phyloP scores from a whole-genome alignment of 2,797 vertebrate species.

The Sebastiscus albofasciatus region DNA sequence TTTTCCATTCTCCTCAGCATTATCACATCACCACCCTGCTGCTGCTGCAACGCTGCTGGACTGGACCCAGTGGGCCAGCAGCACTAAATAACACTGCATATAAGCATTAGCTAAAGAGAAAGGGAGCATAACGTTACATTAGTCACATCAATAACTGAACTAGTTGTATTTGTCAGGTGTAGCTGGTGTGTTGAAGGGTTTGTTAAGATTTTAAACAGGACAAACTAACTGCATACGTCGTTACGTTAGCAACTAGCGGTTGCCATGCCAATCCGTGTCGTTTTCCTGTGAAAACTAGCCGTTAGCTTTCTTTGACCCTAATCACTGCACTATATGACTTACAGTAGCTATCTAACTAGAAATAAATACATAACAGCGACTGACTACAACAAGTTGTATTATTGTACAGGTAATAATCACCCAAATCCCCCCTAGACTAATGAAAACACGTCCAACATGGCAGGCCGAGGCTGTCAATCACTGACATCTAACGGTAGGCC shows the following conservation, averaged over 20 bases:
- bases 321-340: not conserved
- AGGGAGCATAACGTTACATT: not conserved
- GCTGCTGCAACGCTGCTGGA: slow-evolving; percentile 25
- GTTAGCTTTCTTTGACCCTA: not conserved
- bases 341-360: rapidly evolving
- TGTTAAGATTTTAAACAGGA: not conserved
- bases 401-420: not conserved
- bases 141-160: not conserved
- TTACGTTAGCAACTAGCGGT: not conserved
- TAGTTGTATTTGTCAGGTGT: not conserved
- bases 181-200: not conserved
- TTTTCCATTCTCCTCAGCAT: slow-evolving; percentile 53
- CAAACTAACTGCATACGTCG: too few relatives aligned
- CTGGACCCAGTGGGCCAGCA: not conserved
- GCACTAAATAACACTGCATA: not conserved
- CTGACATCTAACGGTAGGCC: slow-evolving; percentile 65
- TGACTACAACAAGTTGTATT: not conserved
- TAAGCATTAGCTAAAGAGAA: not conserved
- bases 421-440: not conserved
- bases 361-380: not conserved
- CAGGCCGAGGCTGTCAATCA: slow-evolving; percentile 45
- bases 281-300: slow-evolving; percentile 19
- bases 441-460: slow-evolving; percentile 45
- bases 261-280: slow-evolving; percentile 27
- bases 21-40: slow-evolving; percentile 13